These are phyloP conservation scores for Mesoligia furuncula DNA, from an alignment of 2,888 invertebrate genomes.

Conservation along the genomic window DNA sequence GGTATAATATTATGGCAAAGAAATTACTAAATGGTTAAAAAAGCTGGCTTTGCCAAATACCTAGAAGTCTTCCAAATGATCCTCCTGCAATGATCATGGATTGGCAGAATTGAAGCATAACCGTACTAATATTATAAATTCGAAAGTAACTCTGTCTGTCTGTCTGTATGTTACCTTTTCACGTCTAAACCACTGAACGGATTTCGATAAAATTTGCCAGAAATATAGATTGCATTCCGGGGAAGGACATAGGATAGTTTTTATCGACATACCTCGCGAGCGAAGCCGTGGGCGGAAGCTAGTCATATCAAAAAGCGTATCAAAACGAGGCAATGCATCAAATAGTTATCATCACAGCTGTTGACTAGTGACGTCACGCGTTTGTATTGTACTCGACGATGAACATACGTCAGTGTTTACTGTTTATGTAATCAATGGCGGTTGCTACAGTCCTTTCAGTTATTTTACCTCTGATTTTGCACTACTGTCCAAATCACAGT, in stretches of 20 bases:
- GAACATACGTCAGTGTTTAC: background rate
- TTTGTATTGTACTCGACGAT: slow-evolving; percentile 11
- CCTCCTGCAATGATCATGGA: background rate
- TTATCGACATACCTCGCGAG: too few species aligned
- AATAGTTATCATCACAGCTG: slow-evolving; percentile 14
- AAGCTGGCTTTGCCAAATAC: background rate
- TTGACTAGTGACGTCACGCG: background rate
- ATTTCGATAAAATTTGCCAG: too few species aligned
- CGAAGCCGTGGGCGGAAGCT: too few species aligned
- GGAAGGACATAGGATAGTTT: too few species aligned
- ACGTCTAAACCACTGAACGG: too few species aligned
- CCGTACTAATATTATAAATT: too few species aligned
- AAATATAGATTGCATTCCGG: too few species aligned
- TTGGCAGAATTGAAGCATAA: background rate
- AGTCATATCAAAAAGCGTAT: background rate
- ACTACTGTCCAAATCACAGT: too few species aligned
- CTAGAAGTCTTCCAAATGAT: background rate
- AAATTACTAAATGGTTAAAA: background rate
- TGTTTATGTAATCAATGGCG: slow-evolving; percentile 5
- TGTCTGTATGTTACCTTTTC: too few species aligned
- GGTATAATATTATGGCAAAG: background rate
- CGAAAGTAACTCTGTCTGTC: too few species aligned
- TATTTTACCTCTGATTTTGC: too few species aligned
- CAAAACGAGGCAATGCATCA: background rate
- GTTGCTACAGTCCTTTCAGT: background rate